Base-by-base conservation (phyloP, 2,888 invertebrate species). In the Leucophenga montana region DNA sequence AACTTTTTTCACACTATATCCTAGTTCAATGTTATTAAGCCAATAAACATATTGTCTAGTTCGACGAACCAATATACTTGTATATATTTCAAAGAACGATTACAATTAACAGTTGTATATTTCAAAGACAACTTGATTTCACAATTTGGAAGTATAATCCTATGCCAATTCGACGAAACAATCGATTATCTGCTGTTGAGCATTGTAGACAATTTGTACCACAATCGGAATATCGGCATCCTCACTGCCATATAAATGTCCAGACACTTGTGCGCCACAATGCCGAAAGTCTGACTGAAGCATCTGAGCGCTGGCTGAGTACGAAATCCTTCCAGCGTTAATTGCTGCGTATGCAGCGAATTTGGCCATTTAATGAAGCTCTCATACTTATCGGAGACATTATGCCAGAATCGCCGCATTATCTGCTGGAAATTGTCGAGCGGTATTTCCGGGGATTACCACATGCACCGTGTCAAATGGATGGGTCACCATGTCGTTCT, bases 321-420 rank as follows among this genome's bases (percentile, higher is more conserved):
- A 14, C 80, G 79, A 44, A 85, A 85, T 2, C 80, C 83, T 3
- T 71, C 71, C 46, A 86, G 67, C 0, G 86, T 85, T 18, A 66
- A 70, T 16, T 83, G 78, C 68, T 86, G 86, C 0, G 84, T 79
- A 14, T 77, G 75, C 39, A 85, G 71, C 0, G 85, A 83, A 22
- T 82, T 86, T 3, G 88, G 88, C 88, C 88, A 88, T 70, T 85
- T 87, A 13, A 88, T 87, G 39, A 87, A 88, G n/a, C 78, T 79
- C 65, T 86, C 85, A 33, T 85, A 86, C 72, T 87, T 86, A 44
- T 85, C 85, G 0, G 88, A 87, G 46, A 88, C 84, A 1, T 85
- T 78, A 16, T 83, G 80, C 87, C 88, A 88, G 69, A 88, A 88
- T 11, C 80, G 82, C 11, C 85, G 85, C 22, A 88, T 85, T 16